These are phyloP conservation scores for Sebastes schlegelii DNA, from an alignment of 2,113 vertebrate species.

Conservation along the genomic window DNA sequence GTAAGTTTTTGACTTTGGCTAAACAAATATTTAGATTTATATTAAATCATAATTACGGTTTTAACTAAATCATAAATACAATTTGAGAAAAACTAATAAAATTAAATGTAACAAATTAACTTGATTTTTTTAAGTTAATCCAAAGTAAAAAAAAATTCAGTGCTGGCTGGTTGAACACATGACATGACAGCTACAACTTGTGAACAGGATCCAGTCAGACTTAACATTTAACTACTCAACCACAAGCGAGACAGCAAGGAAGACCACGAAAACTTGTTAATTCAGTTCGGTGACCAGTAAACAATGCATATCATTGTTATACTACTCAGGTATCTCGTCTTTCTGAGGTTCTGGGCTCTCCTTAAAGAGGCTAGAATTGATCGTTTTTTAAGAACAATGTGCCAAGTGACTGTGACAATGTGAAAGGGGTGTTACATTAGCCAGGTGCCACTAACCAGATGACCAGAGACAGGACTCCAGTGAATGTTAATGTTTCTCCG, in stretches of 20 bases:
- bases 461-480: background rate
- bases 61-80: no score
- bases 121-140: no score
- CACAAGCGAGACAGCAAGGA: background rate
- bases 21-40: no score
- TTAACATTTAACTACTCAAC: background rate
- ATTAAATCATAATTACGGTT: no score
- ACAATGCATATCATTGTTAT: background rate
- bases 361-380: background rate
- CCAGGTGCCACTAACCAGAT: background rate
- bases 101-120: no score
- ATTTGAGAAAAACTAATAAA: no score
- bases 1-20: no score
- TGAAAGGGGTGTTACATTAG: background rate
- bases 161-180: constrained; percentile 1
- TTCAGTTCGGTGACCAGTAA: background rate
- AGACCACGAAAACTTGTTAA: background rate
- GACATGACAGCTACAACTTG: background rate
- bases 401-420: background rate
- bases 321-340: background rate
- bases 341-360: no score
- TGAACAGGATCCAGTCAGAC: background rate
- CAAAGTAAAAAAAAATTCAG: no score
- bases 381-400: background rate
- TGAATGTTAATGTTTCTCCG: background rate